Conservation (phyloP, 92 coral and sea anemone genomes). For the Epizoanthus fatuus region DNA sequence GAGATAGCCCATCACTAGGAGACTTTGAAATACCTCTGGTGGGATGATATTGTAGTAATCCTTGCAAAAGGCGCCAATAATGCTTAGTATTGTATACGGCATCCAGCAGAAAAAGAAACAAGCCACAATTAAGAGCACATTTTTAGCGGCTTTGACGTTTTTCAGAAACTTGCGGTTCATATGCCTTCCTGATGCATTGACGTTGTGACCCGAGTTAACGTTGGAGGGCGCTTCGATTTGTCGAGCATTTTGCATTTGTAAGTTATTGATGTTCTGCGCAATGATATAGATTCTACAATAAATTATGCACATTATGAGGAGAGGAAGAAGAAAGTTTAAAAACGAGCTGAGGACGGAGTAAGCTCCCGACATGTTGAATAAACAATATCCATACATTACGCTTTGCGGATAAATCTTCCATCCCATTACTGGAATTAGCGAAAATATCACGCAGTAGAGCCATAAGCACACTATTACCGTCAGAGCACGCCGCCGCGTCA, state of each 20-base stretch:
- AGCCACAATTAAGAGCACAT: constrained; percentile 77
- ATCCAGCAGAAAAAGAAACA: constrained; percentile 89
- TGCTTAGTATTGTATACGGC: constrained; percentile 77
- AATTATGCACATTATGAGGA: constrained; percentile 78
- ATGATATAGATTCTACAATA: constrained; percentile 81
- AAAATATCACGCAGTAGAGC: constrained; percentile 86
- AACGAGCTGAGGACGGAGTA: constrained; percentile 91
- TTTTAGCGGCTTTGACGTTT: constrained; percentile 76
- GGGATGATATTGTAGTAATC: neutral
- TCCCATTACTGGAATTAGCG: constrained; percentile 89
- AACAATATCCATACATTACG: constrained; percentile 43
- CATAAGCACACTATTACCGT: constrained; percentile 76
- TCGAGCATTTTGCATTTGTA: neutral
- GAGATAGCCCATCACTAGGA: constrained; percentile 27
- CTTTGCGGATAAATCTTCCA: constrained; percentile 78
- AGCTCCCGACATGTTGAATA: constrained; percentile 74
- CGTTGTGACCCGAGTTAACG: constrained; percentile 16
- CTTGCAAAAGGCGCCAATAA: constrained; percentile 31
- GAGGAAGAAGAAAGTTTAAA: constrained; percentile 89
- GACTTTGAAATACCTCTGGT: neutral
- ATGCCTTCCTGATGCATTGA: neutral
- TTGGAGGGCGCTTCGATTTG: neutral
- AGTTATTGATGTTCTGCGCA: constrained; percentile 46
- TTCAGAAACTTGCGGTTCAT: constrained; percentile 43
- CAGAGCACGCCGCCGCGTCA: constrained; percentile 85